Evolutionary conservation across 2,888 invertebrate genomes (phyloP).

Genomic region (Sepiola atlantica): DNA sequence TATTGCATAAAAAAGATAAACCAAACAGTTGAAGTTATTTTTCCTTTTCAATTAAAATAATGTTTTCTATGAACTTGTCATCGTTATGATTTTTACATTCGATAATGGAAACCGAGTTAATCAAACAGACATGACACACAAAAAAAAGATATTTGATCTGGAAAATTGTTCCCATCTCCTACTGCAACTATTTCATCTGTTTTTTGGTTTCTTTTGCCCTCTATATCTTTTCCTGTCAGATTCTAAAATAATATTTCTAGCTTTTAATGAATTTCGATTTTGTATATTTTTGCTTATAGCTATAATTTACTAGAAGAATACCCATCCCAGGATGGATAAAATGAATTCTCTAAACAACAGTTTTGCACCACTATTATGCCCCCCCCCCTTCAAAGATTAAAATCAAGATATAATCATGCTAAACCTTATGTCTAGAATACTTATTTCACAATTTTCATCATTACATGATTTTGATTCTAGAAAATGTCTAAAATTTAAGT

Average conservation of each 20-base stretch:
- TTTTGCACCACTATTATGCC: too few species aligned
- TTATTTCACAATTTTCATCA: too few species aligned
- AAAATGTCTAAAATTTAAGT: too few species aligned
- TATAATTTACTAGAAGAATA: too few species aligned
- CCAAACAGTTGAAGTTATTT: neutral
- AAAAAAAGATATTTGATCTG: neutral
- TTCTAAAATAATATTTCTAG: neutral
- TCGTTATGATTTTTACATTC: neutral
- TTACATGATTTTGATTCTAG: too few species aligned
- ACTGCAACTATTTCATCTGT: neutral
- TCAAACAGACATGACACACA: neutral
- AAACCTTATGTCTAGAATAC: too few species aligned
- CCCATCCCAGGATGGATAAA: too few species aligned
- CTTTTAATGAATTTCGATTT: neutral
- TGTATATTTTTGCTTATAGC: neutral
- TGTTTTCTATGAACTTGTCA: neutral
- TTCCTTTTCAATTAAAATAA: neutral
- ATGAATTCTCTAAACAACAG: too few species aligned
- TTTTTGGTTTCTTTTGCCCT: neutral
- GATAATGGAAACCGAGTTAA: neutral
- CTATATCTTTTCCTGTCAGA: neutral
- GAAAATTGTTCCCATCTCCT: neutral
- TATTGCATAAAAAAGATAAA: neutral
- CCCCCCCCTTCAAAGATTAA: too few species aligned
- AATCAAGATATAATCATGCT: too few species aligned